Conservation (phyloP, 2,113 vertebrate genomes). For the Dipodomys spectabilis region DNA sequence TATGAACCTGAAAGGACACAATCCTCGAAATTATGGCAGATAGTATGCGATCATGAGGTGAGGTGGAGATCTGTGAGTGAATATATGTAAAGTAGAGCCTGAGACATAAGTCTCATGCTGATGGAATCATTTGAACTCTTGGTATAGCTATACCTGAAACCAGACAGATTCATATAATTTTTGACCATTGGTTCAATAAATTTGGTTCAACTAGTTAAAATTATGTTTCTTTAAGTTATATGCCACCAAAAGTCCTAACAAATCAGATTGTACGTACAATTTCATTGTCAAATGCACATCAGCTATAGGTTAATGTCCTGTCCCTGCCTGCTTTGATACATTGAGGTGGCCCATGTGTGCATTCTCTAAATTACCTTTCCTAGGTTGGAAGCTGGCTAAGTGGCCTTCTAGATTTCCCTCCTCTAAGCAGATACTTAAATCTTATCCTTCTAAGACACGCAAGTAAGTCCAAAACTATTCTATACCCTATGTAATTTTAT, state of each 20-base stretch:
- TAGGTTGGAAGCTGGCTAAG: background rate
- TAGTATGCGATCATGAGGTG: background rate
- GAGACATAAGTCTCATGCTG: background rate
- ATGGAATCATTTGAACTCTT: background rate
- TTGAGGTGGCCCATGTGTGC: fast-evolving
- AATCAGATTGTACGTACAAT: background rate
- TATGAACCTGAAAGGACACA: background rate
- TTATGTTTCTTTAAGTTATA: conserved; percentile 23
- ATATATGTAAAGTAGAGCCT: background rate
- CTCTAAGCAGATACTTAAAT: background rate
- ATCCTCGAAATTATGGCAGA: background rate
- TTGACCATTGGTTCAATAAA: background rate
- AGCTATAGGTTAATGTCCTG: background rate
- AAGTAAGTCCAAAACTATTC: background rate
- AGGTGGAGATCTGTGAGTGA: background rate
- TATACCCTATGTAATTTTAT: background rate
- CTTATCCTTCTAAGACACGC: background rate
- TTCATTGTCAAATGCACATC: background rate
- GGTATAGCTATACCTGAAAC: background rate
- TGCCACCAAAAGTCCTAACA: background rate
- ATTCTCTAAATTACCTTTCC: background rate
- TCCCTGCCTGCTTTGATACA: background rate
- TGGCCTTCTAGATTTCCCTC: background rate
- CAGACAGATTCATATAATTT: background rate
- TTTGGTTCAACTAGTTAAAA: background rate